Evolutionary conservation across 2,113 vertebrate species (phyloP), one percentile per base, ranked within the genome.

Genomic region (Odocoileus virginianus): DNA sequence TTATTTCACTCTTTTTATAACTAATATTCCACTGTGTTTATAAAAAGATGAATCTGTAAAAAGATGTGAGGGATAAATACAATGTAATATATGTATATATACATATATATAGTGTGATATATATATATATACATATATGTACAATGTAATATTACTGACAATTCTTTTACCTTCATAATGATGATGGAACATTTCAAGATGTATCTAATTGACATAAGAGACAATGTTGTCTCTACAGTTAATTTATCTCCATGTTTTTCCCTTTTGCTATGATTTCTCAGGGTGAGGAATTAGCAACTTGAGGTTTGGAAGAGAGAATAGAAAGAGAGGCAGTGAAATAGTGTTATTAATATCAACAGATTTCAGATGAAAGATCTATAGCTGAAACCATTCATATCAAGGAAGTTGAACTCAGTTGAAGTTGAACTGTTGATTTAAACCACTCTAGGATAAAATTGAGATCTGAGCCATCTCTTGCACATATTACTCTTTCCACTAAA

Each of bases 361-460:
- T 98, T 98, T 98, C 85, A 97, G 16, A 79, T 74, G 52, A 97
- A 98, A 93, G 84, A 23, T 89, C 67, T 97, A 16, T 64, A 95
- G 60, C 45, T 87, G 13, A 97, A 93, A 96, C 85, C 79, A 74
- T 91, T 87, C 71, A 96, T 82, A 97, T 97, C 76, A 97, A 88
- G 91, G 88, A 96, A 97, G 11, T 21, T 91, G 91, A 97, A 78
- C 2, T 2, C 0, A 33, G 0, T 0, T 50, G 47, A 50, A 50
- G 12, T 50, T 50, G 47, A 84, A 67, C 3, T 67, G 89, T 95
- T 81, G 74, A 96, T 9, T 93, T 28, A 92, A 98, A 96, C 23
- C 50, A 45, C 54, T 0, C 27, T 43, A 5, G 81, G 55, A n/a
- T 0, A 9, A 96, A 94, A 93, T 87, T 52, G 0, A 87, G 88